Evolutionary conservation across 2,888 invertebrate genomes (phyloP).

Genomic region (Drosophila neonasuta): DNA sequence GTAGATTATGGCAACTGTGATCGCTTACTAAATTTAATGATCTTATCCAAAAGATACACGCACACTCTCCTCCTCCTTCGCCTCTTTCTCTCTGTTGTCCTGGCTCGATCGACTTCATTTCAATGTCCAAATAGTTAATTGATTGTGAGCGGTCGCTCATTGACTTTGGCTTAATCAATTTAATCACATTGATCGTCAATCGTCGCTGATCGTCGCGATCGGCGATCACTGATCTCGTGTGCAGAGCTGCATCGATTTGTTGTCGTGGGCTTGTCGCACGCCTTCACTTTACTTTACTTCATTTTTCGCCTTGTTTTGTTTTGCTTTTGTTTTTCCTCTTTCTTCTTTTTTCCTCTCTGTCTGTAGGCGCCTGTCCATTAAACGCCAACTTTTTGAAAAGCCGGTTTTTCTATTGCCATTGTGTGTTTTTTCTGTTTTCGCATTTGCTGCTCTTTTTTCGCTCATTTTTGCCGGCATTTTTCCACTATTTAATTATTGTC

Average conservation of each 20-base stretch:
- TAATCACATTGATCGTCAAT: conserved; percentile 42
- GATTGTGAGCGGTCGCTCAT: conserved; percentile 73
- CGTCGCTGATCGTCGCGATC: conserved; percentile 22
- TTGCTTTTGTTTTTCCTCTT: conserved; percentile 54
- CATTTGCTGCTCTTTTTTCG: conserved; percentile 11
- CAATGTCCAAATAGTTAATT: conserved; percentile 66
- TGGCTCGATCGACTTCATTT: conserved; percentile 25
- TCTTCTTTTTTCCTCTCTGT: conserved; percentile 46
- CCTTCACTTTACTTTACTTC: conserved; percentile 70
- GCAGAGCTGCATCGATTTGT: conserved; percentile 58
- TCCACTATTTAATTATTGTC: conserved; percentile 47
- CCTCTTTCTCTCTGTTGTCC: not conserved
- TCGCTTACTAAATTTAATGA: conserved; percentile 50
- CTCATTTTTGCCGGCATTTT: conserved; percentile 68
- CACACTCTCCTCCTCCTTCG: not conserved
- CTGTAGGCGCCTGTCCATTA: conserved; percentile 53
- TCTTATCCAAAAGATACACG: conserved; percentile 44
- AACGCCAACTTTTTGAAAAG: conserved; percentile 41
- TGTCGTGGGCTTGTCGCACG: conserved; percentile 49
- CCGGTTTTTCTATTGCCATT: conserved; percentile 52
- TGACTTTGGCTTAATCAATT: conserved; percentile 73
- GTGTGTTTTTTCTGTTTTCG: conserved; percentile 7
- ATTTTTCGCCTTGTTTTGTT: conserved; percentile 32
- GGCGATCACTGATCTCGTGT: conserved; percentile 62
- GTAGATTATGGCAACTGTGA: conserved; percentile 37